A percentile compares a stretch with the other conserved stretches of the same genome.
Conservation (phyloP, 1,140 invertebrate species). For the Leptonema lineaticorne region DNA sequence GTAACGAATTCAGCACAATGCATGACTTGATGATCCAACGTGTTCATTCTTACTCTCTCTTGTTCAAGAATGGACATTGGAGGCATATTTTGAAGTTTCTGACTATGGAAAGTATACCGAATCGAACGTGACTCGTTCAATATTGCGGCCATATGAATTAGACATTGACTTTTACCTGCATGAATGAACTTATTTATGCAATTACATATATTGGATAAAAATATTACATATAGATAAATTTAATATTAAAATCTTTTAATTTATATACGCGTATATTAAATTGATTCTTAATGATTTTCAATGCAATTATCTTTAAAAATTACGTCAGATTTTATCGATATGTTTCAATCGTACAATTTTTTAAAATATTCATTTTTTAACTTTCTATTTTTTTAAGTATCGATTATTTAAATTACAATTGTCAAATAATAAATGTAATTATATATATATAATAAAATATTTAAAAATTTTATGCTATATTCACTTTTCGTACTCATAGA, state of each 20-base stretch:
- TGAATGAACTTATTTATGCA: neutral
- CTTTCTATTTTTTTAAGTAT: too few relatives aligned
- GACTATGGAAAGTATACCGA: constrained; percentile 23
- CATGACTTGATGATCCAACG: neutral
- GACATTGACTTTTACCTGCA: neutral
- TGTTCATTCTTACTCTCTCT: constrained; percentile 6
- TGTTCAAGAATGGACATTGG: neutral
- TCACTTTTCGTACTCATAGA: too few relatives aligned
- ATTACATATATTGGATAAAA: neutral
- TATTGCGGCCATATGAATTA: constrained; percentile 1
- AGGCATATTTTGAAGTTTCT: constrained; percentile 4
- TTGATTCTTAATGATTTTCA: neutral
- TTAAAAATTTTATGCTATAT: too few relatives aligned
- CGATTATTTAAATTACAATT: too few relatives aligned
- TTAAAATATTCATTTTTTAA: too few relatives aligned
- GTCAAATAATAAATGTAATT: too few relatives aligned
- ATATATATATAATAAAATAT: too few relatives aligned
- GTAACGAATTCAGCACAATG: neutral
- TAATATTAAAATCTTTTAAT: too few relatives aligned
- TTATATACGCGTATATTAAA: neutral
- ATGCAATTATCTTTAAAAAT: too few relatives aligned
- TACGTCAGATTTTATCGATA: too few relatives aligned
- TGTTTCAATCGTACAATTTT: too few relatives aligned
- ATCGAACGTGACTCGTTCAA: neutral
- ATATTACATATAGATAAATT: too few relatives aligned